Evolutionary conservation across 1,140 invertebrate species (phyloP).

Genomic region (Drosophila bifasciata): DNA sequence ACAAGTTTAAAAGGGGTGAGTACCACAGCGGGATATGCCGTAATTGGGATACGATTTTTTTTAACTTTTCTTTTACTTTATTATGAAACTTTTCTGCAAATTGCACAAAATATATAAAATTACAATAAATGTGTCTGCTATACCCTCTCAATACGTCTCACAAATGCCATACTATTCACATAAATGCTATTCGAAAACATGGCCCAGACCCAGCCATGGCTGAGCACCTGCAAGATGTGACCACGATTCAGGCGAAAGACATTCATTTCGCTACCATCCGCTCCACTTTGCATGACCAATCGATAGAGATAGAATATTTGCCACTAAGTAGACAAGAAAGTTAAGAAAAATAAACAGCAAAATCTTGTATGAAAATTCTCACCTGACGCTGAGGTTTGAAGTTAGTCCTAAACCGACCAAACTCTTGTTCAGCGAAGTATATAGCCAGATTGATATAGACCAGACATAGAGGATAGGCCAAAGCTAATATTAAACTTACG

Average conservation of each 20-base stretch:
- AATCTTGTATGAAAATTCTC: neutral
- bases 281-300: neutral
- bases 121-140: constrained; percentile 5
- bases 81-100: neutral
- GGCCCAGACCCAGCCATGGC: constrained; percentile 28
- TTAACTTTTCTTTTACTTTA: no score
- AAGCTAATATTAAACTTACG: fast-evolving
- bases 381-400: neutral
- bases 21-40: constrained; percentile 8
- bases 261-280: constrained; percentile 4
- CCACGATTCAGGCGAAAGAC: constrained; percentile 30
- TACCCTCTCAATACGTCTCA: neutral
- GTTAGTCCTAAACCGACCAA: constrained; percentile 32
- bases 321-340: constrained; percentile 17
- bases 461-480: constrained; percentile 26
- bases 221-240: constrained; percentile 30
- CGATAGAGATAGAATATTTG: constrained; percentile 46
- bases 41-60: no score
- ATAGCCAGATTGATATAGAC: constrained; percentile 24
- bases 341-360: neutral
- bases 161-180: constrained; percentile 16
- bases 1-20: constrained; percentile 75
- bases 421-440: constrained; percentile 9
- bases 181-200: constrained; percentile 61
- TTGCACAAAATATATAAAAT: neutral